Evolutionary conservation across 2,113 vertebrate species (phyloP).

Genomic region (Archocentrus centrarchus): DNA sequence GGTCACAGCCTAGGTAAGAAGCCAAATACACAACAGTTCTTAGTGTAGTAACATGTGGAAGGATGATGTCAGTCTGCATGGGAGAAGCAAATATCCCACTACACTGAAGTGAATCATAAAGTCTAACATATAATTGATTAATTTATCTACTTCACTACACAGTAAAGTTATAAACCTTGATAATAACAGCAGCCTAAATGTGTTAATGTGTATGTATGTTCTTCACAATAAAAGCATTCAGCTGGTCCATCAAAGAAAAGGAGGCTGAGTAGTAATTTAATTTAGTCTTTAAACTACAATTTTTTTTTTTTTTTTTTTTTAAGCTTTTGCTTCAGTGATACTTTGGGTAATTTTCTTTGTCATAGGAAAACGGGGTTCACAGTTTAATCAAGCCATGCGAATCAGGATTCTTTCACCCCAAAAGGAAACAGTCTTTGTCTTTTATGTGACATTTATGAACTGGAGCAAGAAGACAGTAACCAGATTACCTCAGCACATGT

Average conservation of each 20-base stretch:
- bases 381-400: neutral
- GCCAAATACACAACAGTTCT: neutral
- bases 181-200: neutral
- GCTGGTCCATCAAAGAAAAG: neutral
- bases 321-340: fast-evolving
- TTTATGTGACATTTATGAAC: neutral
- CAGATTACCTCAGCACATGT: conserved; percentile 13
- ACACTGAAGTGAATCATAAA: too few relatives aligned
- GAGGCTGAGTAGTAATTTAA: neutral
- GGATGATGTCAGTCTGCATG: too few relatives aligned
- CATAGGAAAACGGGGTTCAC: neutral
- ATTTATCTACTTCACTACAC: neutral
- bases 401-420: neutral
- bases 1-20: conserved; percentile 93
- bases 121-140: neutral
- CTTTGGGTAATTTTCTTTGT: neutral
- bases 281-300: neutral
- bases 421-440: neutral
- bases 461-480: neutral
- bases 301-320: neutral
- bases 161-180: neutral
- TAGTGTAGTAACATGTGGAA: neutral
- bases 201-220: neutral
- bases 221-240: neutral
- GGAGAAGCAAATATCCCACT: too few relatives aligned